Evolutionary conservation across 2,888 invertebrate genomes (phyloP), one percentile per base, ranked within the genome.

Genomic region (Drosophila atripex): DNA sequence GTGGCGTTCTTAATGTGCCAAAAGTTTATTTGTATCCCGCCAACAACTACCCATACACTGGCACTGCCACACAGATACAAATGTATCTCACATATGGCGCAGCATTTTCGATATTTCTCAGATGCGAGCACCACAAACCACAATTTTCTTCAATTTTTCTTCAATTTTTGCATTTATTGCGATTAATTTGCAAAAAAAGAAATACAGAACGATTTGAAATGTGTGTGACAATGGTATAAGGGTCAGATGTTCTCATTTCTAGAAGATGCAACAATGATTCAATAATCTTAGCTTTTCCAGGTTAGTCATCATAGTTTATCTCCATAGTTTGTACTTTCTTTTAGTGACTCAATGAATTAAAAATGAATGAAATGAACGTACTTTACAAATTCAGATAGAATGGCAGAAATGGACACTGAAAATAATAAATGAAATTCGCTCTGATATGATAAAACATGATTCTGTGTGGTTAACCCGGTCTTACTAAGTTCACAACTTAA

Each of bases 11-110:
- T 83, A 83, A 83, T 83, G 82, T 83, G 82, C 82, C 82, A 83
- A 83, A 82, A 80, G 79, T 86, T 64, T 79, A 79, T 80, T 83
- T 80, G 82, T 78, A 70, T 61, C 70, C 60, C 63, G 63, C 76
- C 70, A 75, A 73, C 66, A 65, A 66, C 16, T 21, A 75, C 53
- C 53, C 21, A 39, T 16, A 68, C 46, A 61, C 11, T 43, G 9
- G 45, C 12, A 63, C 4, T 53, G 21, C 21, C 12, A 50, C 9
- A 45, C 18, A 61, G 54, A 63, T 50, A 53, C 45, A 45, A 46
- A 60, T 50, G 38, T 59, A 78, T 58, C 49, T 58, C 52, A 41
- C 71, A 71, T 23, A 70, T 69, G 70, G 68, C 70, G 46, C 39
- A 52, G 52, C 43, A 56, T 49, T 66, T 66, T 68, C 69, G n/a